These are phyloP conservation scores for Alethe diademata DNA, from an alignment of 2,113 vertebrate genomes.

Conservation along the genomic window DNA sequence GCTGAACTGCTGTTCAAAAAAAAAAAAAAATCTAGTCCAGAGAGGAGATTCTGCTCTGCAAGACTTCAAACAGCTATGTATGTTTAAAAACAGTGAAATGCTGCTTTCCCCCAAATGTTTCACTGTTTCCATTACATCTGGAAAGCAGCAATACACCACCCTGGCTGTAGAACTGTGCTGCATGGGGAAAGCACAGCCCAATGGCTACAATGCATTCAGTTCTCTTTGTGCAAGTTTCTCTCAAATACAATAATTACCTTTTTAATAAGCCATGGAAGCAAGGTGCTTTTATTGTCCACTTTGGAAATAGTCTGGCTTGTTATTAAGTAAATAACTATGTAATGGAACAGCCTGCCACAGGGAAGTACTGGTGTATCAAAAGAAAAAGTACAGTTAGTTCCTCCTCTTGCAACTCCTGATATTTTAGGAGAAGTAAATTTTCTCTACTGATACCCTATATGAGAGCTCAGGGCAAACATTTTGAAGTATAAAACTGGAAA, in stretches of 20 bases:
- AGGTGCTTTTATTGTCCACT: not conserved
- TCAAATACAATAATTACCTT: conserved; percentile 2
- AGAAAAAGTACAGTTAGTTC: not conserved
- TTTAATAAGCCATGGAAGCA: not conserved
- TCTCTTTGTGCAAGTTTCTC: not conserved
- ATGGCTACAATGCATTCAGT: not conserved
- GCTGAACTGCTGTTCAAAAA: not conserved
- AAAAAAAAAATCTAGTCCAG: not conserved
- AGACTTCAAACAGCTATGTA: not conserved
- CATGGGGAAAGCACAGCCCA: accelerated
- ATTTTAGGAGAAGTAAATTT: not conserved
- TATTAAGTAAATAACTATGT: conserved; percentile 8
- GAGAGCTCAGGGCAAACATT: not conserved
- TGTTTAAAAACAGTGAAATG: not conserved
- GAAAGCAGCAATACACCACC: not conserved
- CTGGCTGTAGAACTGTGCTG: not conserved
- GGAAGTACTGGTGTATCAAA: not conserved
- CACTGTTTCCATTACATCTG: not conserved
- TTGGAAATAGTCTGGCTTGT: conserved; percentile 19
- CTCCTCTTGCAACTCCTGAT: not conserved
- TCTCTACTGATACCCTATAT: not conserved
- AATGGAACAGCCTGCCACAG: not conserved
- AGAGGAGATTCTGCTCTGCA: not conserved
- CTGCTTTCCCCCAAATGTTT: not conserved
- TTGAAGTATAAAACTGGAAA: not conserved